Evolutionary conservation across 2,797 vertebrate genomes (phyloP), one percentile per base, ranked within the genome.

Genomic region (Onychomys torridus): DNA sequence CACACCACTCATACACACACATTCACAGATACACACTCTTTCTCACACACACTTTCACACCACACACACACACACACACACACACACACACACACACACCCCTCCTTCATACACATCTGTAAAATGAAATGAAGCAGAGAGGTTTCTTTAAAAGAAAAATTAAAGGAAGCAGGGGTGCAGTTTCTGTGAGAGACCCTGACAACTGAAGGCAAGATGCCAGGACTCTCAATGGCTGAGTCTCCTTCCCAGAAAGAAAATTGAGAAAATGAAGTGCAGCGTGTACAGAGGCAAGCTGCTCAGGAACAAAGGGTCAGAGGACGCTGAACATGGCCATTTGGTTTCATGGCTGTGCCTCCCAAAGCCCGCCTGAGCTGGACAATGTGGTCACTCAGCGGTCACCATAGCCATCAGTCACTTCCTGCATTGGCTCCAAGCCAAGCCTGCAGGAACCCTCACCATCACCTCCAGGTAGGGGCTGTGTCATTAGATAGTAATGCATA

Each of bases 401-500:
- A 25, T 25, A 40, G 55, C 40, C 40, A 77, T 75, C 29, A 32
- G 40, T 63, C 29, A 49, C 88, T 46, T 37, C 73, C 40, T 0
- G 17, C 8, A 4, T 32, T 78, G 88, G 32, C 75, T 90, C 21
- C 1, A 0, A 0, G 2, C 57, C 59, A 78, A 34, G 43, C 40
- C n/a, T 17, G 29, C 87, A 77, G 75, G 34, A 86, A 34, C 40
- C 65, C 2, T 37, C 34, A 1, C 49, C 5, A 12, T 12, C 73
- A 7, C 7, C 7, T 13, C 6, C 17, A 8, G 3, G 6, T 8
- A 29, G 23, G 69, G 17, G 34, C 43, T 10, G 10, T 12, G 10
- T 6, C 57, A 7, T 17, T 16, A 0, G 2, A 12, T 0, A 3
- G 29, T 16, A 12, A 43, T 6, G 40, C n/a, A 8, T 0, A 7